Base-by-base conservation (phyloP, 2,888 invertebrate genomes). In the Dolichomitus sp. region DNA sequence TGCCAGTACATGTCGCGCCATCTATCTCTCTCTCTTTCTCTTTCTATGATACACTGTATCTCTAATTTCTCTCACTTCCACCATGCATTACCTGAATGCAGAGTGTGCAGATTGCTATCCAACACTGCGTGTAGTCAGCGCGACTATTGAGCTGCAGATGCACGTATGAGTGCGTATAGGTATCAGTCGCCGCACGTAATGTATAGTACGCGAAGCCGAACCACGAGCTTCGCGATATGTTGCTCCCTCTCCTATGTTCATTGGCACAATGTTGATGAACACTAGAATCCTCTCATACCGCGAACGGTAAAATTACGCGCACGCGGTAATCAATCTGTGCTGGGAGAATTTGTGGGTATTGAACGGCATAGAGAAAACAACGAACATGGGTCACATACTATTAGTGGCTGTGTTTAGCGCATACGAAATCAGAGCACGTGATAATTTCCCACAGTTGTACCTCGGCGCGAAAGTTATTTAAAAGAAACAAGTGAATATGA, bases 281-380 rank as follows among this genome's bases (percentile, higher is more conserved):
- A 40, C 37, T 50, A n/a, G 37, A 50, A 52, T 72, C 57, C 59
- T 42, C 54, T 57, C 66, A 48, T 48, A 57, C 66, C 59, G 14
- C 33, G 14, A 66, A 52, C 27, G 48, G 40, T 54, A 75, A 52
- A 75, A 65, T 76, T 45, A 40, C 45, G 45, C 37, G 66, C 23
- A 45, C 48, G 68, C 57, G 57, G 68, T 76, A 68, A 76, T 76
- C 76, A 76, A 76, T 76, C 76, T 57, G 54, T 17, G 33, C 59
- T 59, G 33, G 61, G 27, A 48, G 54, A 57, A 76, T 76, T 59
- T 30, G 57, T 68, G 57, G 66, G 66, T 76, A 48, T 33, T 68
- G 45, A 59, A 48, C 40, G 54, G 9, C n/a, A 27, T 42, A 54
- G 63, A 52, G 54, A 75, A 65, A 74, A 74, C 63, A 52, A 27